These are phyloP conservation scores for Nasua narica DNA, from an alignment of 2,797 vertebrate genomes.

Conservation along the genomic window DNA sequence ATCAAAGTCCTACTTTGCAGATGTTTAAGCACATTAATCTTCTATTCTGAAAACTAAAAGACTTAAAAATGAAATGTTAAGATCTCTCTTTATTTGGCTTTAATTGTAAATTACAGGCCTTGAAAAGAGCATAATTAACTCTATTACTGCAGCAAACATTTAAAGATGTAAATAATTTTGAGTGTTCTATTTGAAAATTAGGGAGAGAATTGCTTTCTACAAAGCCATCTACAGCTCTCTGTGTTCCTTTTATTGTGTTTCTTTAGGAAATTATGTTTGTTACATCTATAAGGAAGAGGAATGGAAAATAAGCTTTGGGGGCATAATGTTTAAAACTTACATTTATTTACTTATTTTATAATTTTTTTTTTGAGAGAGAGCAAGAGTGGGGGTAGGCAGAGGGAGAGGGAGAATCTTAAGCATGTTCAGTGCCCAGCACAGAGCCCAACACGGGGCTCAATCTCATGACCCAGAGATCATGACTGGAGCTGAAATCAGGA, in stretches of 20 bases:
- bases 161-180: conserved; percentile 34
- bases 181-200: conserved; percentile 48
- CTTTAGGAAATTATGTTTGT: not conserved
- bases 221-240: not conserved
- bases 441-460: not conserved
- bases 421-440: not conserved
- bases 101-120: conserved; percentile 57
- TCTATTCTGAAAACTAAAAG: conserved; percentile 16
- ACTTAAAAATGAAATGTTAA: conserved; percentile 35
- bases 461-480: not conserved
- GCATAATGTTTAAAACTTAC: not conserved
- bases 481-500: not conserved
- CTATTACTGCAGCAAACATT: conserved; percentile 24
- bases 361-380: not conserved
- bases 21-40: conserved; percentile 40
- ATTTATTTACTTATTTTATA: not conserved
- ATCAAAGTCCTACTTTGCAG: not conserved
- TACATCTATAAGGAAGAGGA: not conserved
- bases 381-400: no score
- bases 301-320: not conserved
- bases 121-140: conserved; percentile 56
- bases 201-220: not conserved
- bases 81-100: conserved; percentile 42
- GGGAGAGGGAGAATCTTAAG: not conserved
- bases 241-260: conserved; percentile 1